phyloP scores from a whole-genome alignment of 2,888 invertebrate genomes.

The Hyalella azteca region DNA sequence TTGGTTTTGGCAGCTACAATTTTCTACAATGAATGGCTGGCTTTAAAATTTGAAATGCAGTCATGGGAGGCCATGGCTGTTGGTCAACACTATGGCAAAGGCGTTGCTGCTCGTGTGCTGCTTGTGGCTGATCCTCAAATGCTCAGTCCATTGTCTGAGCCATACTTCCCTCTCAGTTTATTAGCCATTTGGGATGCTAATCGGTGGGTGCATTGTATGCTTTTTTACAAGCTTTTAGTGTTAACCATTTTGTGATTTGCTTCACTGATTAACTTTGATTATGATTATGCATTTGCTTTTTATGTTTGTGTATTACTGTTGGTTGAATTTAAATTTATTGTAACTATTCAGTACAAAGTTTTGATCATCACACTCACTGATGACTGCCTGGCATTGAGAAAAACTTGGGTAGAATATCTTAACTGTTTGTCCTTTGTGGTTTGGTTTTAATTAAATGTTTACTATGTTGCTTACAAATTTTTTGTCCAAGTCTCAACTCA shows the following conservation, averaged over 20 bases:
- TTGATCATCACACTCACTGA: no score
- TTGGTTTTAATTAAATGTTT: no score
- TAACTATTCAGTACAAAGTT: no score
- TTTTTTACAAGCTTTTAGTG: not conserved
- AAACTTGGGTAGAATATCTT: no score
- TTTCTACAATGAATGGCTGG: slow-evolving; percentile 41
- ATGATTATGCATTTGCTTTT: not conserved
- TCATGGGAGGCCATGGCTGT: slow-evolving; percentile 22
- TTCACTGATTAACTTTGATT: not conserved
- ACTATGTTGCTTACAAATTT: no score
- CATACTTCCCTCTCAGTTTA: slow-evolving; percentile 45
- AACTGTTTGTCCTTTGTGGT: no score
- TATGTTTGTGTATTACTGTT: no score
- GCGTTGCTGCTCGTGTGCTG: slow-evolving; percentile 43
- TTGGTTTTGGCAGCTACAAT: not conserved
- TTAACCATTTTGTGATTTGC: not conserved
- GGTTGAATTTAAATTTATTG: no score
- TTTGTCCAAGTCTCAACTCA: no score
- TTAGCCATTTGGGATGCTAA: slow-evolving; percentile 52
- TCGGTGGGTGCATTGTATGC: not conserved
- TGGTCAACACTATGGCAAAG: not conserved
- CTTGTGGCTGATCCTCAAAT: slow-evolving; percentile 57
- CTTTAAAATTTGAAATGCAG: not conserved
- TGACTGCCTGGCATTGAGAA: no score
- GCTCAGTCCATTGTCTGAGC: slow-evolving; percentile 47